Base-by-base conservation (phyloP, 2,113 vertebrate genomes). In the Melospiza melodia region DNA sequence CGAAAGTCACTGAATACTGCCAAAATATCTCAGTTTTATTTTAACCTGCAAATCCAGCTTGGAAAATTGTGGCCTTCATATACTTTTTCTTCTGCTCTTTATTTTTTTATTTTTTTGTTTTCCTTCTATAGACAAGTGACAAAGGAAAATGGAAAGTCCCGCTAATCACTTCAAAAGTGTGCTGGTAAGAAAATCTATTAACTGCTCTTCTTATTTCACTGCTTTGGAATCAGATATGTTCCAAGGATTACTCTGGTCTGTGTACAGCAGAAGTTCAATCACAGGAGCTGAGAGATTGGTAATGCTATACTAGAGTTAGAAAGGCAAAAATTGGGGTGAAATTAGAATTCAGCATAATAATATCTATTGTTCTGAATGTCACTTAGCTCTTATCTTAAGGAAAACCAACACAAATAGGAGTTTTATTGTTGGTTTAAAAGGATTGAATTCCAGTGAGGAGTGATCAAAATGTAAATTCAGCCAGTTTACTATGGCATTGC, bases 131-230 rank as follows among this genome's bases (percentile, higher is more conserved):
- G n/a, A n/a, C 37, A 81, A 52, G 24, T 0, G 2, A 80, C 43
- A 87, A 72, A 92, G 46, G 44, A 89, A 93, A 89, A 78, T 30
- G 24, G 65, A 89, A 89, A 74, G 27, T 71, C 55, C 17, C 2
- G 22, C 30, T 79, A 85, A 59, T 41, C 33, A 5, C 51, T 80
- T 88, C 54, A 62, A 21, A 95, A 66, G 3, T 46, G 37, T 58
- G 37, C 78, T 77, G 46, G 46, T 72, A 66, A 93, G 54, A 73
- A 93, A 92, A 62, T 73, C 82, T 87, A 82, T 84, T 95, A 94
- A 78, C 81, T 55, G 25, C 9, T 88, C 16, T 73, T 84, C 62
- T 86, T 93, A 84, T 88, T 74, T 90, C 74, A 84, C 33, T 93
- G 9, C 33, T 83, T 62, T 2, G 30, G 68, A 95, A 94, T 80